A percentile compares a stretch with the other conserved stretches of the same genome.
These are phyloP conservation scores for Sceloporus undulatus DNA, from an alignment of 2,113 vertebrate genomes.

Conservation along the genomic window DNA sequence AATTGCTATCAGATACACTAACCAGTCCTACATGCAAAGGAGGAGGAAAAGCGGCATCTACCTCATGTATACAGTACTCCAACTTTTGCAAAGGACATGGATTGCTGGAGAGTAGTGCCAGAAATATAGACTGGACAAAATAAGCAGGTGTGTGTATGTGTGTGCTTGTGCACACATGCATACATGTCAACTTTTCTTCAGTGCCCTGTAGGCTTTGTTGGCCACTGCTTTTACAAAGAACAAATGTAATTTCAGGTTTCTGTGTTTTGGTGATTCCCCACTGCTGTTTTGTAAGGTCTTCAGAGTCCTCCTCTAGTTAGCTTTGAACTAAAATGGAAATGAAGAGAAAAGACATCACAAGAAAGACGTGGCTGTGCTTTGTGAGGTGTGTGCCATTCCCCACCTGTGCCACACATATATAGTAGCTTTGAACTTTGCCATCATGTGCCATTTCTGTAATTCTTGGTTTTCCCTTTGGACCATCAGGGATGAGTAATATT, in stretches of 20 bases:
- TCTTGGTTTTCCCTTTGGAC: not conserved
- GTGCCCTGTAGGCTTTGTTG: not conserved
- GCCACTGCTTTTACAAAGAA: not conserved
- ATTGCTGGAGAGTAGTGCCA: conserved; percentile 16
- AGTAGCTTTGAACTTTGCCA: not conserved
- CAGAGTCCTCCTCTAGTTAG: not conserved
- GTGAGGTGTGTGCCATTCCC: too few species aligned
- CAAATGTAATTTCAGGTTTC: not conserved
- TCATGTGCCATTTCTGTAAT: not conserved
- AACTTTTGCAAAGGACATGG: conserved; percentile 19
- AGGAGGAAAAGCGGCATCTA: conserved; percentile 8
- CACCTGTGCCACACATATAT: too few species aligned
- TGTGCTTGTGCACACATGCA: not conserved
- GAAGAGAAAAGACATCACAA: not conserved
- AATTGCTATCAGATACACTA: not conserved
- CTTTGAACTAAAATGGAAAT: not conserved
- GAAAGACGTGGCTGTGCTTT: not conserved
- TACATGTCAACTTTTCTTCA: not conserved
- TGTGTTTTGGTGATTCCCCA: not conserved
- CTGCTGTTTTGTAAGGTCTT: not conserved
- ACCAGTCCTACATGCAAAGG: not conserved
- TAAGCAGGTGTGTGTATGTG: not conserved
- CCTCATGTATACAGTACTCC: not conserved
- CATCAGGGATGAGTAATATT: not conserved
- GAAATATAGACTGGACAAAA: not conserved